Conservation (phyloP, 2,888 invertebrate genomes). For the Neoitamus cyanurus region DNA sequence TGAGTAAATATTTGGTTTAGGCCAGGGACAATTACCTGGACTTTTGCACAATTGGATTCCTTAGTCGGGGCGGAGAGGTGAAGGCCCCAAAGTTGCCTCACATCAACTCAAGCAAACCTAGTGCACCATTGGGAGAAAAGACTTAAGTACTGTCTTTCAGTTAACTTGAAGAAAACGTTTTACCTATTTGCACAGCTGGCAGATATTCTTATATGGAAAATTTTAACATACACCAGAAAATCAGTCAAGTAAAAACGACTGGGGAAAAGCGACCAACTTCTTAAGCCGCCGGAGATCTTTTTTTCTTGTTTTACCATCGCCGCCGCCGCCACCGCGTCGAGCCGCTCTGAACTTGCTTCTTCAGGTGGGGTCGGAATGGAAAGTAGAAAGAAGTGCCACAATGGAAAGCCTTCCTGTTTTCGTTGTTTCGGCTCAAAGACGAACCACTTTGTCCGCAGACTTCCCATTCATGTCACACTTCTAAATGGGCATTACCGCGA, state of each 20-base stretch:
- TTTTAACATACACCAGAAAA: not conserved
- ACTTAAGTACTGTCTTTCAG: not conserved
- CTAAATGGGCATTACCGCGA: not conserved
- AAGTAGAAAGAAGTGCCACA: not conserved
- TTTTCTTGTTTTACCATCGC: not conserved
- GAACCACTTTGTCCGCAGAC: not conserved
- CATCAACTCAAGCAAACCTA: not conserved
- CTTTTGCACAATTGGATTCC: not conserved
- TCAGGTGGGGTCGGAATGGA: not conserved
- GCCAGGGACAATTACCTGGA: not conserved
- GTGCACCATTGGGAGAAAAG: not conserved
- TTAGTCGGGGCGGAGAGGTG: not conserved
- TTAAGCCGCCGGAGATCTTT: not conserved
- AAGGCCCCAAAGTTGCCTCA: not conserved
- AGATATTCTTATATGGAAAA: not conserved
- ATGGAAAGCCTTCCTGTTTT: slow-evolving; percentile 1
- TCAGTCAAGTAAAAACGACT: not conserved
- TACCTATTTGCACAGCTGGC: not conserved
- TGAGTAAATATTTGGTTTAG: not conserved
- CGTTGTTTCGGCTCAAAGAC: not conserved
- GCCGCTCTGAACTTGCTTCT: not conserved
- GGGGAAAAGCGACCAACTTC: not conserved
- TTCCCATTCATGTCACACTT: not conserved
- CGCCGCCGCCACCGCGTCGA: not conserved
- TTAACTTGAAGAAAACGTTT: not conserved